phyloP scores from a whole-genome alignment of 2,113 vertebrate genomes.

The Colius striatus region DNA sequence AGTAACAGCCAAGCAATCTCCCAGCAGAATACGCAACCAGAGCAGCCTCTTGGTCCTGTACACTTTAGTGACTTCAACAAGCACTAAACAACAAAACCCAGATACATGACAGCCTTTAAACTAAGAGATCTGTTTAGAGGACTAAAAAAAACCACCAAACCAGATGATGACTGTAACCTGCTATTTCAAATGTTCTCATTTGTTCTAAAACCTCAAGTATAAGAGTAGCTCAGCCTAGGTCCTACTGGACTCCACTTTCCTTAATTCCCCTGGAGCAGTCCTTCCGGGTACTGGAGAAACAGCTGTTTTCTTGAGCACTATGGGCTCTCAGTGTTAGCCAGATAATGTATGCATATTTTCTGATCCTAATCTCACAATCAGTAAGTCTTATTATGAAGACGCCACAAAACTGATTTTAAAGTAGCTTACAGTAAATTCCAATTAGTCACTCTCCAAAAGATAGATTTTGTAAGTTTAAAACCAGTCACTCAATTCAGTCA shows the following conservation, averaged over 20 bases:
- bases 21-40: background rate
- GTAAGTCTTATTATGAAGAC: conserved; percentile 32
- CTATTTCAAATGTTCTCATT: background rate
- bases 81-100: background rate
- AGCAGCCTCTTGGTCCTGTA: background rate
- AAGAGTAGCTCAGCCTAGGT: background rate
- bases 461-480: conserved; percentile 25
- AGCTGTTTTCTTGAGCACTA: conserved; percentile 1
- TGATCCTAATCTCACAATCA: conserved; percentile 47
- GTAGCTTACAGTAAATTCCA: conserved; percentile 22
- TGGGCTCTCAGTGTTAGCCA: background rate
- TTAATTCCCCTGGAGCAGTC: background rate
- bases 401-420: conserved; percentile 38
- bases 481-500: conserved; percentile 18
- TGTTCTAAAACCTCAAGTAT: background rate
- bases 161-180: background rate
- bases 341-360: background rate
- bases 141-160: background rate
- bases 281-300: background rate
- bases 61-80: background rate
- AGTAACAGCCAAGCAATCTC: background rate
- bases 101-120: background rate
- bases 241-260: background rate
- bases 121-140: background rate
- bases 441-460: conserved; percentile 38